These are phyloP conservation scores for Leptinotarsa haldemani DNA, from an alignment of 2,888 invertebrate species.

Conservation along the genomic window DNA sequence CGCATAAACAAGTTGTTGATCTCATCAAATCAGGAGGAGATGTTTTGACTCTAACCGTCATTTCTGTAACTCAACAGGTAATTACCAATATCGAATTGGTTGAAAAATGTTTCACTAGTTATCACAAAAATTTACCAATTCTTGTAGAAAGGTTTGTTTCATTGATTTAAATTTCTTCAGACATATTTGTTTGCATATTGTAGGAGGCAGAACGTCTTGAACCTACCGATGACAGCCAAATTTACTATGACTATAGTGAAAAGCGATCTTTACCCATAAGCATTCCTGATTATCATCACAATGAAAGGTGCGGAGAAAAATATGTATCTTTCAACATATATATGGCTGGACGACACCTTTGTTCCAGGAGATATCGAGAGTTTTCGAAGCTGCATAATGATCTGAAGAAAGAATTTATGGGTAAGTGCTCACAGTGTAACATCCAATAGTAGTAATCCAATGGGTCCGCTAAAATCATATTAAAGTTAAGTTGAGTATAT, in stretches of 20 bases:
- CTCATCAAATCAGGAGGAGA: conserved; percentile 99
- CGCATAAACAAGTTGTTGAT: conserved; percentile 99
- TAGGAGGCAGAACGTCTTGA: conserved; percentile 87
- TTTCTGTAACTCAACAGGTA: conserved; percentile 94
- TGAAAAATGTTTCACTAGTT: neutral
- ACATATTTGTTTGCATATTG: conserved; percentile 40
- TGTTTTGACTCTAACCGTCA: conserved; percentile 93
- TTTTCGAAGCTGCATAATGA: conserved; percentile 90
- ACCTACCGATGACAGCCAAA: conserved; percentile 83
- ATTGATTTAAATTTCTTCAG: conserved; percentile 5
- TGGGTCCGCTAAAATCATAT: too few relatives aligned
- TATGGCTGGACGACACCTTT: conserved; percentile 98
- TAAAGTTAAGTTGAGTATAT: too few relatives aligned
- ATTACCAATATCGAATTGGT: conserved; percentile 5
- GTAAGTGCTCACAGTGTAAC: conserved; percentile 60
- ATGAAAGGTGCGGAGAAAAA: conserved; percentile 88
- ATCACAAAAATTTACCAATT: too few relatives aligned
- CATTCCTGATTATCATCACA: conserved; percentile 94
- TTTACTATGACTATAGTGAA: conserved; percentile 93
- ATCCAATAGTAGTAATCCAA: neutral
- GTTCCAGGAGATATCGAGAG: conserved; percentile 95
- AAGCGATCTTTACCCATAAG: conserved; percentile 89
- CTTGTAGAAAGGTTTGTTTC: neutral
- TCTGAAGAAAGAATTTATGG: conserved; percentile 93
- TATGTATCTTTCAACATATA: conserved; percentile 98